A percentile compares a stretch with the other conserved stretches of the same genome.
Evolutionary conservation across 2,113 vertebrate genomes (phyloP).

Genomic region (Ctenomys sociabilis): DNA sequence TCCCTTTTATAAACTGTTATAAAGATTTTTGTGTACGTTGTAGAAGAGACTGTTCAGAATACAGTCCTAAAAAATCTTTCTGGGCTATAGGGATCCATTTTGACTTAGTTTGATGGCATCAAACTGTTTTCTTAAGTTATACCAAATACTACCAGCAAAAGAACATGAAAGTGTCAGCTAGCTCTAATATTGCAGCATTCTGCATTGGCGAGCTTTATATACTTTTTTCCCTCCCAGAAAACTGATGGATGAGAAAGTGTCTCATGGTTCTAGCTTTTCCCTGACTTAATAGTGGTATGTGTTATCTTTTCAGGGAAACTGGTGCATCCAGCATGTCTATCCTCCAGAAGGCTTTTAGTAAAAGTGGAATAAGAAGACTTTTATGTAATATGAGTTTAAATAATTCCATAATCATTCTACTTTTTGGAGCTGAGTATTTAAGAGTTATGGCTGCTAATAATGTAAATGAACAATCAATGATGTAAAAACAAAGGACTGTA

Average conservation of each 20-base stretch:
- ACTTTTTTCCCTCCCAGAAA: not conserved
- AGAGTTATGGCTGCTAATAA: not conserved
- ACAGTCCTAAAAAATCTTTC: not conserved
- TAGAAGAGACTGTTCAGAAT: not conserved
- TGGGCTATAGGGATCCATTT: not conserved
- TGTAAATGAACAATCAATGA: not conserved
- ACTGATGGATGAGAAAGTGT: not conserved
- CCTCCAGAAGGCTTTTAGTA: conserved; percentile 6
- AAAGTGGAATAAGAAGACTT: not conserved
- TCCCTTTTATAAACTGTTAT: not conserved
- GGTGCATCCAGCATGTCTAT: not conserved
- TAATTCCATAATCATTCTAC: not conserved
- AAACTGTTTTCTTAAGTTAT: not conserved
- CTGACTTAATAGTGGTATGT: not conserved
- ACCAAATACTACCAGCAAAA: not conserved
- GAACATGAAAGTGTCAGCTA: not conserved
- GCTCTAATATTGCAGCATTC: not conserved
- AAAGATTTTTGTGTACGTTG: not conserved
- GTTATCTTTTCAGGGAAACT: not conserved
- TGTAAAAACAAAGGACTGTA: not conserved
- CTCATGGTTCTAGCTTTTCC: not conserved
- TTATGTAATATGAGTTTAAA: not conserved
- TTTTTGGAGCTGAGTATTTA: not conserved
- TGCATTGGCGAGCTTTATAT: not conserved
- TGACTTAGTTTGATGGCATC: not conserved